Percentiles rank a stretch among this genome's conserved stretches.
Evolutionary conservation across 2,797 vertebrate species (phyloP).

Genomic region (Bovichtus diacanthus): DNA sequence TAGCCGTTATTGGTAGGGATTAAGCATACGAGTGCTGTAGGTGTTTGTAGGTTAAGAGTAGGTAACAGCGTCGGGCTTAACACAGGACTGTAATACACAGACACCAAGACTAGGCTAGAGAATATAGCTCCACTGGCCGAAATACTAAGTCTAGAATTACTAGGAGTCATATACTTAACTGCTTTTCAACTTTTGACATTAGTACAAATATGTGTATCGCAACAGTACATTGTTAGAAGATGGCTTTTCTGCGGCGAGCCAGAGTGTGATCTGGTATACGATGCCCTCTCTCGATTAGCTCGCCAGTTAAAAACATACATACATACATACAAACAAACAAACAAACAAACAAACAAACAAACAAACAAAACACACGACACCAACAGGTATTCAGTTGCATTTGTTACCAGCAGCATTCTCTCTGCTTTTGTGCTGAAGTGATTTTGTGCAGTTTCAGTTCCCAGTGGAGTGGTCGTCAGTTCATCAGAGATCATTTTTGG

Average conservation of each 20-base stretch:
- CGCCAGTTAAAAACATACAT: slow-evolving; percentile 57
- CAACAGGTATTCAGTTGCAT: slow-evolving; percentile 63
- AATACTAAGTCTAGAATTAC: slow-evolving; percentile 71
- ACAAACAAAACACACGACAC: slow-evolving; percentile 37
- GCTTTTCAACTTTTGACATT: slow-evolving; percentile 81
- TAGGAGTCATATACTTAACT: slow-evolving; percentile 76
- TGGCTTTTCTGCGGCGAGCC: slow-evolving; percentile 72
- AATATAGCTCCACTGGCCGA: slow-evolving; percentile 76
- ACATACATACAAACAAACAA: slow-evolving; percentile 3
- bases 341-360: slow-evolving; percentile 1
- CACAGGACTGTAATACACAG: slow-evolving; percentile 74
- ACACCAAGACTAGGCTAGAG: slow-evolving; percentile 78
- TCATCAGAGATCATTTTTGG: slow-evolving; percentile 74
- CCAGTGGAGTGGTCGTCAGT: slow-evolving; percentile 80
- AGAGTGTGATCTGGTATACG: slow-evolving; percentile 64
- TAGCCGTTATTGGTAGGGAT: slow-evolving; percentile 60
- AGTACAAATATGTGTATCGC: slow-evolving; percentile 79
- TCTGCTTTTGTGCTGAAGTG: slow-evolving; percentile 81
- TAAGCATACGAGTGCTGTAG: slow-evolving; percentile 50
- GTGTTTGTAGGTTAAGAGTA: slow-evolving; percentile 69
- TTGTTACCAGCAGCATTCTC: slow-evolving; percentile 78
- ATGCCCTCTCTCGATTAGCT: slow-evolving; percentile 73
- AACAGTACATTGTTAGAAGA: slow-evolving; percentile 75
- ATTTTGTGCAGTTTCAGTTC: slow-evolving; percentile 79
- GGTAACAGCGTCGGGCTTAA: slow-evolving; percentile 66